These are phyloP conservation scores for Amiota minor DNA, from an alignment of 2,888 invertebrate species.

Conservation along the genomic window DNA sequence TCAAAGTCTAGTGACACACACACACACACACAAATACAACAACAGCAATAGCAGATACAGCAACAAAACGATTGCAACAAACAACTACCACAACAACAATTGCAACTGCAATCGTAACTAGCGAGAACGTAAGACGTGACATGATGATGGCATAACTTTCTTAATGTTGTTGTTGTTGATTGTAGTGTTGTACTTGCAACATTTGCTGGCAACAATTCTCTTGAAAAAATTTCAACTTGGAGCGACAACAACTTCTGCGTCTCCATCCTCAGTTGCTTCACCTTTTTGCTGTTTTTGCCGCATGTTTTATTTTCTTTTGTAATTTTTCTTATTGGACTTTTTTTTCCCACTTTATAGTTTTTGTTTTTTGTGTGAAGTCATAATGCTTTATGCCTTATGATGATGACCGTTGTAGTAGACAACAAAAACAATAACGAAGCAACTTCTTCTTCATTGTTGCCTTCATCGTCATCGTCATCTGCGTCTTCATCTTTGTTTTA, in stretches of 20 bases:
- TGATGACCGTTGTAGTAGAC: conserved; percentile 7
- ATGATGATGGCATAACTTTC: conserved; percentile 25
- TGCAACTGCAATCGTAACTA: not conserved
- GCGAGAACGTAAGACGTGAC: conserved; percentile 18
- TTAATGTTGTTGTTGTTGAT: conserved; percentile 25
- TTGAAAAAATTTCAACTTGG: conserved; percentile 64
- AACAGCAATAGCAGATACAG: conserved; percentile 50
- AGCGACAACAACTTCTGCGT: conserved; percentile 23
- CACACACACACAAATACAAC: conserved; percentile 58
- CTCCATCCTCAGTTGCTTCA: too few relatives aligned
- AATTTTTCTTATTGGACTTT: conserved; percentile 53
- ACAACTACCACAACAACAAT: conserved; percentile 10
- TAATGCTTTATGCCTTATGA: conserved; percentile 5
- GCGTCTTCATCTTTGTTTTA: conserved; percentile 2
- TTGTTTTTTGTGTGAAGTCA: conserved; percentile 9
- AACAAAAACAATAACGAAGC: not conserved
- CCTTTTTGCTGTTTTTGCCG: not conserved
- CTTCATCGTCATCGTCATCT: too few relatives aligned
- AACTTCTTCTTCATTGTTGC: not conserved
- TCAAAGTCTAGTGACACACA: conserved; percentile 67
- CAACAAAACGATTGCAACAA: not conserved
- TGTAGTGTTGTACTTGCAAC: conserved; percentile 29
- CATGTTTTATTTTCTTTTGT: conserved; percentile 49
- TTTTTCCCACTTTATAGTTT: conserved; percentile 39
- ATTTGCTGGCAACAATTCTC: conserved; percentile 51